Evolutionary conservation across 2,797 vertebrate genomes (phyloP).

Genomic region (Cyclopterus lumpus): DNA sequence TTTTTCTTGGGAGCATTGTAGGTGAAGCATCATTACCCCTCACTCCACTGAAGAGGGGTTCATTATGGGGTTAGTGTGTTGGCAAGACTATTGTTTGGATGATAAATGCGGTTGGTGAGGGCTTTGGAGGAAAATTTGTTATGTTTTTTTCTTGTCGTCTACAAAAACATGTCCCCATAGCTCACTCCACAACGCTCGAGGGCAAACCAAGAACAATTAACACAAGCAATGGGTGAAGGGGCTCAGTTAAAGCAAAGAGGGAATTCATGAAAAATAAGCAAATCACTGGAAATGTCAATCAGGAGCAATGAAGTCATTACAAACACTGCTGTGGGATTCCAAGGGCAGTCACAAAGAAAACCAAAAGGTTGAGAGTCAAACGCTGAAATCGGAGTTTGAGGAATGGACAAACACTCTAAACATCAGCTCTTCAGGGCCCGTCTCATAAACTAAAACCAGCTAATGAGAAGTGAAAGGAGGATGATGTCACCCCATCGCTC

Average conservation of each 20-base stretch:
- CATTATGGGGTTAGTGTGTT: slow-evolving; percentile 99
- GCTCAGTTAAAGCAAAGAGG: slow-evolving; percentile 73
- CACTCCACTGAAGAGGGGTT: slow-evolving; percentile 96
- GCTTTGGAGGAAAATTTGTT: slow-evolving; percentile 89
- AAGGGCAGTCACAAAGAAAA: slow-evolving; percentile 71
- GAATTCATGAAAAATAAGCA: slow-evolving; percentile 83
- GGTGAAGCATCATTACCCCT: slow-evolving; percentile 99
- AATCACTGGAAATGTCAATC: slow-evolving; percentile 83
- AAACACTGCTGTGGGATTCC: slow-evolving; percentile 63
- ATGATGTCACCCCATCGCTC: slow-evolving; percentile 78
- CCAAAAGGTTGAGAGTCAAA: slow-evolving; percentile 61
- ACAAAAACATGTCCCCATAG: slow-evolving; percentile 89
- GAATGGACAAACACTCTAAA: slow-evolving; percentile 68
- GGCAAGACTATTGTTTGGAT: slow-evolving; percentile 99
- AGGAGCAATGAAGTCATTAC: slow-evolving; percentile 77
- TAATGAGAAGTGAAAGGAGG: slow-evolving; percentile 73
- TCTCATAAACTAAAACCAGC: slow-evolving; percentile 55
- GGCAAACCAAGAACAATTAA: slow-evolving; percentile 82
- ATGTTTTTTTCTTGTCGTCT: slow-evolving; percentile 73
- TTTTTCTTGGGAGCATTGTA: slow-evolving; percentile 84
- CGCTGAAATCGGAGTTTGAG: slow-evolving; percentile 65
- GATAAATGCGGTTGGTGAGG: slow-evolving; percentile 93
- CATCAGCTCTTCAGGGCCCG: slow-evolving; percentile 56
- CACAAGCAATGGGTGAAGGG: slow-evolving; percentile 70
- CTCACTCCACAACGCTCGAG: slow-evolving; percentile 71